Percentiles rank a stretch among this genome's conserved stretches.
These are phyloP conservation scores for Sthenelais limicola DNA, from an alignment of 2,888 invertebrate genomes.

Conservation along the genomic window DNA sequence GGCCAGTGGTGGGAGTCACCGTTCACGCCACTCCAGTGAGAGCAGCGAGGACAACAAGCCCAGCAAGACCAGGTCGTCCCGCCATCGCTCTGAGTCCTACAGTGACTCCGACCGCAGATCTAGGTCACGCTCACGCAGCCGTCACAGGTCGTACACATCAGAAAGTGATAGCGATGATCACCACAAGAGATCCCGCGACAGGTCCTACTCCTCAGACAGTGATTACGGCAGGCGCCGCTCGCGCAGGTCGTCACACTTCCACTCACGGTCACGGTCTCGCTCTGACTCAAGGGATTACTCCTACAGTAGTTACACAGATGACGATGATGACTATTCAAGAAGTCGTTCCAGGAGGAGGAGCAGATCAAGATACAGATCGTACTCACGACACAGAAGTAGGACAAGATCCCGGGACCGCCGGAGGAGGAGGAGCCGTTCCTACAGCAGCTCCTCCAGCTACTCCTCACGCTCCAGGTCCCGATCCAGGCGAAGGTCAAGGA, in stretches of 20 bases:
- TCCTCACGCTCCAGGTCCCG: conserved; percentile 32
- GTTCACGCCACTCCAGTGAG: conserved; percentile 22
- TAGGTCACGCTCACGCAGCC: conserved; percentile 38
- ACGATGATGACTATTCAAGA: conserved; percentile 44
- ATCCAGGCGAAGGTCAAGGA: conserved; percentile 36
- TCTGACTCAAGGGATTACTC: conserved; percentile 34
- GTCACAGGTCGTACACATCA: conserved; percentile 34
- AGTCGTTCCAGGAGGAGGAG: conserved; percentile 54
- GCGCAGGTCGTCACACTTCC: conserved; percentile 44
- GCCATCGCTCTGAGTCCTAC: conserved; percentile 18
- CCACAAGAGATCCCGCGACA: conserved; percentile 32
- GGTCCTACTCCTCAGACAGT: conserved; percentile 44
- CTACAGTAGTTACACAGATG: conserved; percentile 41
- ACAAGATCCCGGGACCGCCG: conserved; percentile 3
- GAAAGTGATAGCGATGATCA: conserved; percentile 43
- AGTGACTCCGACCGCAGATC: conserved; percentile 37
- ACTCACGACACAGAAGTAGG: conserved; percentile 55
- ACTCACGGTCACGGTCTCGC: conserved; percentile 43
- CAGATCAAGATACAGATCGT: conserved; percentile 40
- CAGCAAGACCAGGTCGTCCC: conserved; percentile 14
- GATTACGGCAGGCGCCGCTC: conserved; percentile 45
- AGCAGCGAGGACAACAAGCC: conserved; percentile 29
- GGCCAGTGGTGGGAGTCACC: conserved; percentile 26
- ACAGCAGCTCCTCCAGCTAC: conserved; percentile 37
- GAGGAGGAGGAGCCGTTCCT: conserved; percentile 47